A percentile compares a stretch with the other conserved stretches of the same genome.
Evolutionary conservation across 2,113 vertebrate genomes (phyloP).

Genomic region (Alces alces): DNA sequence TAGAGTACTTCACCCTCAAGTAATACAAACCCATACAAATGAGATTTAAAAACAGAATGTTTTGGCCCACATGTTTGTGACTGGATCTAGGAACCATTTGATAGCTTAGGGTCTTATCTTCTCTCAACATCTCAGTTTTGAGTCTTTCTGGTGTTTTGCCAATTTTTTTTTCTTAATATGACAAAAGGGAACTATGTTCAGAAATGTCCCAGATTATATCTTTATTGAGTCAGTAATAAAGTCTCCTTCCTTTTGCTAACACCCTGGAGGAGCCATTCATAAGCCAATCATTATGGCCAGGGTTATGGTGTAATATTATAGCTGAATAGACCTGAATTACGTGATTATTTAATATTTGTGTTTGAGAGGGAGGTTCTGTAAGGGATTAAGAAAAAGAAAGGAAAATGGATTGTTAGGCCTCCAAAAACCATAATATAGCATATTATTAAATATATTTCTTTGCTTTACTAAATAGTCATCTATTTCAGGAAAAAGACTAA

Average conservation of each 20-base stretch:
- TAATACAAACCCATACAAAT: neutral
- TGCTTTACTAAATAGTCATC: neutral
- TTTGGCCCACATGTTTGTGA: neutral
- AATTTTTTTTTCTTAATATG: neutral
- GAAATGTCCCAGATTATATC: neutral
- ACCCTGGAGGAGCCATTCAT: neutral
- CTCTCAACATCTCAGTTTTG: neutral
- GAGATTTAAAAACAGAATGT: neutral
- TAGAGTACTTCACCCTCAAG: neutral
- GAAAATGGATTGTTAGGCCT: neutral
- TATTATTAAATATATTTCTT: neutral
- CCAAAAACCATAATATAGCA: neutral
- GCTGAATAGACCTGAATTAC: neutral
- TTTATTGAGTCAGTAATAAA: neutral
- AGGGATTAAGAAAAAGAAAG: neutral
- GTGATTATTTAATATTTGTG: neutral
- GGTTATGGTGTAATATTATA: neutral
- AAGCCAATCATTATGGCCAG: neutral
- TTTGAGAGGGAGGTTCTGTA: neutral
- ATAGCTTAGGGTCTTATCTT: too few relatives aligned
- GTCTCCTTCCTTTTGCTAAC: neutral
- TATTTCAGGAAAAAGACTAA: neutral
- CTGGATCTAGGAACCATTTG: neutral
- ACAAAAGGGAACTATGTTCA: neutral
- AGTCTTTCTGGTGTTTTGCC: neutral